Evolutionary conservation across 2,888 invertebrate genomes (phyloP).

Genomic region (Eupelmus urozonus): DNA sequence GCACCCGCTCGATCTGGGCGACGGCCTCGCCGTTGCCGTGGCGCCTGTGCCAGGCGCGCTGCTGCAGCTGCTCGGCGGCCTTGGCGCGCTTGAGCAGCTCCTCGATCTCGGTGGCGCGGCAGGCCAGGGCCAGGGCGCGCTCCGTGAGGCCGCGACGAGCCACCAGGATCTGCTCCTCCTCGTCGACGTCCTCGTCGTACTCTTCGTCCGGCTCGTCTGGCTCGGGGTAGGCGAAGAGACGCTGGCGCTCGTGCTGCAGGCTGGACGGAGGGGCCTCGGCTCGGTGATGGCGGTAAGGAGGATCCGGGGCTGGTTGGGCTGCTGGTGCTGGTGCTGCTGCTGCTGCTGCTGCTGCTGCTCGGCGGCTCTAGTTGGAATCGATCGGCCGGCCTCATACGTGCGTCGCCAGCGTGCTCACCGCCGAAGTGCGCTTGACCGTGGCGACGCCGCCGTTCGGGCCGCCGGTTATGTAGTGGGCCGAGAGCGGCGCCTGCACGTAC

Average conservation of each 20-base stretch:
- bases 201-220: slow-evolving; percentile 2
- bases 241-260: no score
- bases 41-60: slow-evolving; percentile 12
- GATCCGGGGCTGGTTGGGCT: neutral
- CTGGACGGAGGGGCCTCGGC: slow-evolving; percentile 55
- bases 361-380: slow-evolving; percentile 72
- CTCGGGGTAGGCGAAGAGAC: neutral
- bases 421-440: slow-evolving; percentile 80
- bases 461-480: slow-evolving; percentile 76
- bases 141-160: slow-evolving; percentile 19
- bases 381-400: slow-evolving; percentile 80
- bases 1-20: slow-evolving; percentile 68
- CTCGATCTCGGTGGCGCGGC: slow-evolving; percentile 52
- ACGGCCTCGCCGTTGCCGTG: slow-evolving; percentile 66
- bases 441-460: slow-evolving; percentile 80
- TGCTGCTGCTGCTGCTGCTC: neutral
- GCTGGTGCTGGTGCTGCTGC: neutral
- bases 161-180: slow-evolving; percentile 6
- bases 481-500: slow-evolving; percentile 72
- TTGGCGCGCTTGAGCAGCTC: slow-evolving; percentile 42
- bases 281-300: no score
- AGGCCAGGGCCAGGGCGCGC: slow-evolving; percentile 54
- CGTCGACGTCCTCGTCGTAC: slow-evolving; percentile 17
- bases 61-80: slow-evolving; percentile 41
- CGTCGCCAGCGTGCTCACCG: slow-evolving; percentile 81